Evolutionary conservation across 2,113 vertebrate species (phyloP), one percentile per base, ranked within the genome.

Genomic region (Embiotoca jacksoni): DNA sequence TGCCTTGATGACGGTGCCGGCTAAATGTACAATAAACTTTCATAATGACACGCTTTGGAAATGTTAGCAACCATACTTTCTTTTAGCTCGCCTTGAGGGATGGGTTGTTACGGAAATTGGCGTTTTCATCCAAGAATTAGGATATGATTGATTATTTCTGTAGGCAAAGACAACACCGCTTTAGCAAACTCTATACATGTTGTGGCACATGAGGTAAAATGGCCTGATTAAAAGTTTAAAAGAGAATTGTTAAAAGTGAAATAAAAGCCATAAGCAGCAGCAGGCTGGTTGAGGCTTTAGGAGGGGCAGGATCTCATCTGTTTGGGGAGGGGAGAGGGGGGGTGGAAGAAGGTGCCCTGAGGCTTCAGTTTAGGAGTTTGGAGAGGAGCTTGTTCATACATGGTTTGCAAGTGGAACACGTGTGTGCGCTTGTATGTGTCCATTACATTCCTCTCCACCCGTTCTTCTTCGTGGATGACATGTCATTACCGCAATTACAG

Each of bases 401-500:
- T 7, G 83, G 74, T 72, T 55, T 66, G 49, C 57, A 57, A 82
- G 68, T 57, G 36, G 60, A 75, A 64, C 50, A 70, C 75, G 61
- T 66, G 83, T 76, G 62, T 66, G 75, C 58, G 66, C 56, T 66
- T 10, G 39, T 75, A 72, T 82, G 80, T 73, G 84, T 88, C 46
- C 63, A 3, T 72, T 70, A 78, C 91, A 91, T 92, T 92, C 91
- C 92, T 80, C 83, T 80, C 88, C 89, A 84, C 90, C 92, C 82
- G 63, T 57, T 85, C 80, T 89, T 79, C 83, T 88, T 60, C n/a
- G 66, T 83, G 83, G 84, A 92, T 89, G 88, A 93, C 89, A 89
- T 93, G 78, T 94, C 89, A 94, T 94, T 92, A 92, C 72, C 50
- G 59, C 93, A 93, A 94, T 92, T 90, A 94, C 84, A 93, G 87